Conservation (phyloP, 1,140 invertebrate genomes). For the Drosophila bipectinata region DNA sequence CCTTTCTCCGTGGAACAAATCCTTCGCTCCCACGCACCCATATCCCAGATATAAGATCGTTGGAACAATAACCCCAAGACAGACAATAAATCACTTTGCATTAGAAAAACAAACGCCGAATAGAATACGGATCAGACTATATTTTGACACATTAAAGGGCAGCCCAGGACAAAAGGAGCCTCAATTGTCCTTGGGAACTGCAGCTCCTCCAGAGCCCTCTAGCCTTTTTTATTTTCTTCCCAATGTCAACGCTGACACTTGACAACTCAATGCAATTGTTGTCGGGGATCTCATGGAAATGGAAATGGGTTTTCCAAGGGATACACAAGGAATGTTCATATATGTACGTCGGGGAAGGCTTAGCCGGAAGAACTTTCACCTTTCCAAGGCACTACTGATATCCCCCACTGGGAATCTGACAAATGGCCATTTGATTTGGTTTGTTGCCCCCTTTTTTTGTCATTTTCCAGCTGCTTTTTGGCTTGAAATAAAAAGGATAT, state of each 20-base stretch:
- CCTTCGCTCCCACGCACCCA: constrained; percentile 61
- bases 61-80: constrained; percentile 22
- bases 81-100: constrained; percentile 77
- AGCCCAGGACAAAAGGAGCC: constrained; percentile 50
- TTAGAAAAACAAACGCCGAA: constrained; percentile 46
- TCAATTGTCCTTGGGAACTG: constrained; percentile 28
- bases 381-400: neutral
- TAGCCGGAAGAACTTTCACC: constrained; percentile 78
- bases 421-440: constrained; percentile 52
- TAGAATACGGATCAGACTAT: constrained; percentile 59
- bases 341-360: constrained; percentile 59
- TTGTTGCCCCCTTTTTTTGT: constrained; percentile 1
- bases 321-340: neutral
- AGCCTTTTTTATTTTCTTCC: constrained; percentile 39
- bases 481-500: constrained; percentile 22
- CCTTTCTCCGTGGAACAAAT: constrained; percentile 5
- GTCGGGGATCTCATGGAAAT: constrained; percentile 4
- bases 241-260: constrained; percentile 79
- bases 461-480: constrained; percentile 48
- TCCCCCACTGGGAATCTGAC: constrained; percentile 23
- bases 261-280: constrained; percentile 77
- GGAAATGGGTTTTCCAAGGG: neutral
- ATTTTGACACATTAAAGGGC: constrained; percentile 81
- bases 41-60: constrained; percentile 22
- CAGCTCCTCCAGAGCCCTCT: constrained; percentile 25